phyloP scores from a whole-genome alignment of 2,888 invertebrate species.

The Vanessa cardui region DNA sequence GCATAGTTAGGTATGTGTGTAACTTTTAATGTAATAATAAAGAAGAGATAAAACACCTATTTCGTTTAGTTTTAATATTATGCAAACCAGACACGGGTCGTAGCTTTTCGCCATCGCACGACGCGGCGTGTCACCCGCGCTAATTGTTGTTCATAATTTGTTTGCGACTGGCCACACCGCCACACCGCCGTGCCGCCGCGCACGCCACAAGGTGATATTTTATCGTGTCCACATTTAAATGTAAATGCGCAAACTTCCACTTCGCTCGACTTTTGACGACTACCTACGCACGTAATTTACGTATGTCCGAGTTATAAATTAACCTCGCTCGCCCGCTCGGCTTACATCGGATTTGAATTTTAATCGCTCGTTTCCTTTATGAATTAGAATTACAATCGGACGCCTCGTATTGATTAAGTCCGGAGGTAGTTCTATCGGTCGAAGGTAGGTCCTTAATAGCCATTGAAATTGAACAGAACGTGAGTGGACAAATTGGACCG shows the following conservation, averaged over 20 bases:
- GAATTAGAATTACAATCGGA: conserved; percentile 49
- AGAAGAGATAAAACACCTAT: background rate
- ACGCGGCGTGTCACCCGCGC: conserved; percentile 47
- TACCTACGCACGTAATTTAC: conserved; percentile 72
- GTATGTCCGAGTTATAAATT: conserved; percentile 70
- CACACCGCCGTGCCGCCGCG: conserved; percentile 27
- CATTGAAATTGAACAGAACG: conserved; percentile 77
- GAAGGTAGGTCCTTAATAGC: conserved; percentile 75
- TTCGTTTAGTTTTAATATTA: conserved; percentile 11
- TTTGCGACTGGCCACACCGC: conserved; percentile 49
- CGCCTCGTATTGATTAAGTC: conserved; percentile 26
- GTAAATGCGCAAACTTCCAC: conserved; percentile 70
- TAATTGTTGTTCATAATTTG: conserved; percentile 77
- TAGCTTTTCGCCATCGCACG: conserved; percentile 10
- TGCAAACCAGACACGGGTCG: conserved; percentile 16
- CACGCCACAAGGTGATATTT: conserved; percentile 68
- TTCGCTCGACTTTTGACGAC: conserved; percentile 54
- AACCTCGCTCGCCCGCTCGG: conserved; percentile 44
- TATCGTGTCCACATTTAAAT: conserved; percentile 72
- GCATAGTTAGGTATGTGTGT: too few species aligned
- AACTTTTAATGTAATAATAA: too few species aligned
- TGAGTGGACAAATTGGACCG: conserved; percentile 79
- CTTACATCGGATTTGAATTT: conserved; percentile 64
- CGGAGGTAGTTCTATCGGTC: conserved; percentile 49
- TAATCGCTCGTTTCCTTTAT: conserved; percentile 50